phyloP scores from a whole-genome alignment of 2,113 vertebrate genomes.

The Aldabrachelys gigantea region DNA sequence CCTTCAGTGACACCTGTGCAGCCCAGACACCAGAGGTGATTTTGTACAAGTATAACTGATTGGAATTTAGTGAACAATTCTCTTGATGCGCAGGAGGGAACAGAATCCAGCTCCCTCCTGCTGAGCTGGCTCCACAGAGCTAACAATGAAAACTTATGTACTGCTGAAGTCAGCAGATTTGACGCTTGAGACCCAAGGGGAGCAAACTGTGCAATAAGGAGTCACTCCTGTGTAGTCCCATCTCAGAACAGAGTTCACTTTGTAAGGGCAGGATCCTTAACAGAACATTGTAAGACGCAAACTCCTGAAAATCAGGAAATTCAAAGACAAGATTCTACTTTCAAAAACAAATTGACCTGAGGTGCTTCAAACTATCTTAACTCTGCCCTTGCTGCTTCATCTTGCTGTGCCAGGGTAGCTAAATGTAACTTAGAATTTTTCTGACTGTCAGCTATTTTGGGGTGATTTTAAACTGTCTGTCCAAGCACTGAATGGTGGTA shows the following conservation, averaged over 20 bases:
- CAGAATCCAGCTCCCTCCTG: slow-evolving; percentile 48
- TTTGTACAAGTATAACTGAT: not conserved
- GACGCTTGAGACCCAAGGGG: slow-evolving; percentile 53
- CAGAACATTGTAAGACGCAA: slow-evolving; percentile 60
- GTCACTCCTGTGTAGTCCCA: slow-evolving; percentile 61
- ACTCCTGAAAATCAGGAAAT: slow-evolving; percentile 49
- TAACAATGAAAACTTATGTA: slow-evolving; percentile 52
- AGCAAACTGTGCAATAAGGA: slow-evolving; percentile 49
- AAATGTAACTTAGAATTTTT: not conserved
- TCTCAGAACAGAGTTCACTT: slow-evolving; percentile 47
- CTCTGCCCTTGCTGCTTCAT: not conserved
- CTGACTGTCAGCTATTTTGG: not conserved
- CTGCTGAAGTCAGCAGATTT: slow-evolving; percentile 62
- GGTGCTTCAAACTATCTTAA: not conserved
- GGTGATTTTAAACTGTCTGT: not conserved
- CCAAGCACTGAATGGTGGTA: not conserved
- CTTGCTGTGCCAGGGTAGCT: too few species aligned
- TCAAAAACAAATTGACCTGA: not conserved
- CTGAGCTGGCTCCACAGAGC: slow-evolving; percentile 47
- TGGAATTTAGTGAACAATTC: slow-evolving; percentile 55
- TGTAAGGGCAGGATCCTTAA: slow-evolving; percentile 50
- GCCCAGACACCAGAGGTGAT: not conserved
- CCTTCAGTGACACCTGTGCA: not conserved
- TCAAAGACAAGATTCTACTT: slow-evolving; percentile 18
- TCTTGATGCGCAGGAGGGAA: slow-evolving; percentile 63